A percentile compares a stretch with the other conserved stretches of the same genome.
Conservation (phyloP, 2,888 invertebrate genomes). For the Aporophyla lueneburgensis region DNA sequence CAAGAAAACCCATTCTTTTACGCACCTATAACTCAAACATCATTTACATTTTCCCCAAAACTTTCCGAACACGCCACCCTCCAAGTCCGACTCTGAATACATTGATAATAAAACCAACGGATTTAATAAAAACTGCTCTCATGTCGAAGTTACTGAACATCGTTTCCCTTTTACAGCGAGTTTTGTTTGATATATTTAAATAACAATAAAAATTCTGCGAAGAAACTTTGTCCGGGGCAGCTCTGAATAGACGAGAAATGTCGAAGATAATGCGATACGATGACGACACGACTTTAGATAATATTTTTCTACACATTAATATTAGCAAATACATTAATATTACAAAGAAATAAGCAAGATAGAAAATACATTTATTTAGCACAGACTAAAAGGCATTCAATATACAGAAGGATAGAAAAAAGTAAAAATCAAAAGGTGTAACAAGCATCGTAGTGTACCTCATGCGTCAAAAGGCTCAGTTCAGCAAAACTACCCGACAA, state of each 20-base stretch:
- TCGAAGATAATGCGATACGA: slow-evolving; percentile 17
- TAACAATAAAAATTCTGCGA: slow-evolving; percentile 71
- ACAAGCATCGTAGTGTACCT: too few species aligned
- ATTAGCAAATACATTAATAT: too few species aligned
- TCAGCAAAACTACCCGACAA: too few species aligned
- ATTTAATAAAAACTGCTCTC: slow-evolving; percentile 66
- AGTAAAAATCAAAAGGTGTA: too few species aligned
- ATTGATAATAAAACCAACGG: slow-evolving; percentile 63
- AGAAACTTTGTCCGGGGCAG: slow-evolving; percentile 54
- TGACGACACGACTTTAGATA: slow-evolving; percentile 37
- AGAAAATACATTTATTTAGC: too few species aligned
- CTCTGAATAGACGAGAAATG: slow-evolving; percentile 30
- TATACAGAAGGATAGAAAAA: too few species aligned
- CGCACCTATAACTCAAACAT: background rate
- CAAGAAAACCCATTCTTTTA: background rate
- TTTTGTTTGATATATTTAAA: slow-evolving; percentile 73
- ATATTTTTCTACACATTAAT: background rate
- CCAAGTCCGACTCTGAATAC: slow-evolving; percentile 47
- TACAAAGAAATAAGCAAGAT: too few species aligned
- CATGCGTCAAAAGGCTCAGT: too few species aligned
- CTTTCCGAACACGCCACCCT: background rate
- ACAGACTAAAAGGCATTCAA: too few species aligned
- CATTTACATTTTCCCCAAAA: slow-evolving; percentile 17
- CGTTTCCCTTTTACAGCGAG: slow-evolving; percentile 72
- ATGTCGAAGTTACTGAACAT: slow-evolving; percentile 67